Conservation (phyloP, 2,888 invertebrate species). For the Entomobrya proxima region DNA sequence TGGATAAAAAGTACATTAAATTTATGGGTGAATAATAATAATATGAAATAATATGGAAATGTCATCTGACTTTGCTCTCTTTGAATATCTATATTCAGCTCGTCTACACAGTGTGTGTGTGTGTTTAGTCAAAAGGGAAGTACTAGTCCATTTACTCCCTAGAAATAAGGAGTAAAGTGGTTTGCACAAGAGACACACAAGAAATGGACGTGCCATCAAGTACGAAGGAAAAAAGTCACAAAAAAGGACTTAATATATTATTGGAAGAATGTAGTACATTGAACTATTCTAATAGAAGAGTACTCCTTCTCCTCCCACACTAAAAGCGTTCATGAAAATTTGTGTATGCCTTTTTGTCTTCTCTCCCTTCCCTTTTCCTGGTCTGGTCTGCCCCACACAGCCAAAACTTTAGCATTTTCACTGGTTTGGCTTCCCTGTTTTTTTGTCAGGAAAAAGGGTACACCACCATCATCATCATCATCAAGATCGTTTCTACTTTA, state of each 20-base stretch:
- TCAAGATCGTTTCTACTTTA: neutral
- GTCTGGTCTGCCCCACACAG: neutral
- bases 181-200: neutral
- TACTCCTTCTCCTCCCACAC: conserved; percentile 19
- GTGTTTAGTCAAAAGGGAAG: no score
- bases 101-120: no score
- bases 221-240: neutral
- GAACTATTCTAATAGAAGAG: neutral
- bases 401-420: conserved; percentile 4
- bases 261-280: neutral
- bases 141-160: neutral
- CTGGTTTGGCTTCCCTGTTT: conserved; percentile 22
- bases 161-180: neutral
- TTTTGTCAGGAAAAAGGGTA: neutral
- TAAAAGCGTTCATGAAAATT: conserved; percentile 26
- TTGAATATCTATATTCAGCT: neutral
- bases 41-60: conserved; percentile 28
- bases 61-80: conserved; percentile 13
- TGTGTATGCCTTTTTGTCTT: neutral
- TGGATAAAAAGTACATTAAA: conserved; percentile 28
- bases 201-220: neutral
- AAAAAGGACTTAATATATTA: no score
- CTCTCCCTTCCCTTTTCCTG: conserved; percentile 9
- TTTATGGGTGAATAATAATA: conserved; percentile 24
- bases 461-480: neutral